Percentiles rank a stretch among this genome's conserved stretches.
Evolutionary conservation across 2,888 invertebrate genomes (phyloP).

Genomic region (Galerucella pusilla): DNA sequence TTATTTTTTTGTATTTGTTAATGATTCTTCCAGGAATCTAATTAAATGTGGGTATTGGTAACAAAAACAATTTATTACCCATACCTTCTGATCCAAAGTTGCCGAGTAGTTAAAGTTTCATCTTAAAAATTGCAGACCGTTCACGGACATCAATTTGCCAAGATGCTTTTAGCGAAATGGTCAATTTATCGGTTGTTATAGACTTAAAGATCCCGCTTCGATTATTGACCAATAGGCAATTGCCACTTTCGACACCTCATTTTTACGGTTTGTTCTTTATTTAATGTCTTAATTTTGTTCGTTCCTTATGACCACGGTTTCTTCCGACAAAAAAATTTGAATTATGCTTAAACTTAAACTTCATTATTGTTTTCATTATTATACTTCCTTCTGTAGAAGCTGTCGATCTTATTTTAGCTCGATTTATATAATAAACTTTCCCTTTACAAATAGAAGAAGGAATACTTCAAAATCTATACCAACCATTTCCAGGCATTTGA

Average conservation of each 20-base stretch:
- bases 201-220: conserved; percentile 36
- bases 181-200: conserved; percentile 44
- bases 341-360: background rate
- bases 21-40: background rate
- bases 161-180: conserved; percentile 26
- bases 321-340: background rate
- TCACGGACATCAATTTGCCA: conserved; percentile 6
- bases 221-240: conserved; percentile 26
- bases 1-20: background rate
- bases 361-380: no score
- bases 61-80: background rate
- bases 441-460: no score
- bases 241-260: conserved; percentile 26
- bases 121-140: conserved; percentile 5
- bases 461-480: no score
- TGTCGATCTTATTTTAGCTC: no score
- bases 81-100: background rate
- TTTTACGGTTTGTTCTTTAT: conserved; percentile 6
- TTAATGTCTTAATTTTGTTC: conserved; percentile 14
- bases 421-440: no score
- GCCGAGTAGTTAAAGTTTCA: background rate
- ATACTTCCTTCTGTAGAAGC: no score
- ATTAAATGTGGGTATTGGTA: background rate
- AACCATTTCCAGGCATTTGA: no score
- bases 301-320: background rate